Conservation (phyloP, 2,888 invertebrate species). For the Acanthosoma haemorrhoidale region DNA sequence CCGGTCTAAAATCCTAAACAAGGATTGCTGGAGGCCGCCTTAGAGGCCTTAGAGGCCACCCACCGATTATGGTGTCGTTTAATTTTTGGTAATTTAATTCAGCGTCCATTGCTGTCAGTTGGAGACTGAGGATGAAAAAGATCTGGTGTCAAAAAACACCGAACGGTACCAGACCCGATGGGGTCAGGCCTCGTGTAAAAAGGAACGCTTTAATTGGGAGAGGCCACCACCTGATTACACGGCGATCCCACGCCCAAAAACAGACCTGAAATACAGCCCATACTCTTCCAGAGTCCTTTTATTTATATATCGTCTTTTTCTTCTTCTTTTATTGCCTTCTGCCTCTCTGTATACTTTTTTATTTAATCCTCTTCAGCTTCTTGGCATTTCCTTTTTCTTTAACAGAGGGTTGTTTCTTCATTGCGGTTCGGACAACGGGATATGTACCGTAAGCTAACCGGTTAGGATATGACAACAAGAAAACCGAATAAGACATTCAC, state of each 20-base stretch:
- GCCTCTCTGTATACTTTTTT: not conserved
- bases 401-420: not conserved
- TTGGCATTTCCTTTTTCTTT: not conserved
- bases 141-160: not conserved
- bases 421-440: not conserved
- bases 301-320: slow-evolving; percentile 2
- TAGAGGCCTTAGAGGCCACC: too few relatives aligned
- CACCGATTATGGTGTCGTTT: too few relatives aligned
- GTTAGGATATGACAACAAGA: not conserved
- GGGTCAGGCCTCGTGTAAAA: not conserved
- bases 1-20: too few relatives aligned
- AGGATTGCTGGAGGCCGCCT: too few relatives aligned
- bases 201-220: slow-evolving; percentile 13
- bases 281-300: not conserved
- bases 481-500: not conserved
- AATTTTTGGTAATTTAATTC: too few relatives aligned
- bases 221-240: slow-evolving; percentile 11
- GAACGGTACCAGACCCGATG: not conserved
- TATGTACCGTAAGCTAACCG: not conserved
- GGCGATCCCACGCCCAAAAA: slow-evolving; percentile 18
- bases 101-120: too few relatives aligned
- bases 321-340: not conserved
- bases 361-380: not conserved
- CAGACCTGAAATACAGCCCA: slow-evolving; percentile 9
- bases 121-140: not conserved